These are phyloP conservation scores for Popillia japonica DNA, from an alignment of 1,140 invertebrate genomes.

Conservation along the genomic window DNA sequence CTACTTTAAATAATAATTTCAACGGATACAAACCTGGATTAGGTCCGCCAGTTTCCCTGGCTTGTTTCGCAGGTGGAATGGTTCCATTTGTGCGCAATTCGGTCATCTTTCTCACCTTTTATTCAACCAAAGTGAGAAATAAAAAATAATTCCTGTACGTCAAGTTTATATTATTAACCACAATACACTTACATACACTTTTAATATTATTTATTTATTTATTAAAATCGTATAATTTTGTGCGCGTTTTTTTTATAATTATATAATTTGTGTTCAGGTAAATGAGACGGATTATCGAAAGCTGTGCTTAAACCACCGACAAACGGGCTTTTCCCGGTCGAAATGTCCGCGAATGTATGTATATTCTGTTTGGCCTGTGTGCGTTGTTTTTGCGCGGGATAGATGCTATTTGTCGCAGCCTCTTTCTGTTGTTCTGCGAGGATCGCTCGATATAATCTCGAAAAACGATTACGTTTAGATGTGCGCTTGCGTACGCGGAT, in stretches of 20 bases:
- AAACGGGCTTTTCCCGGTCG: not conserved
- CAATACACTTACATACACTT: no score
- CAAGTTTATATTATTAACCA: no score
- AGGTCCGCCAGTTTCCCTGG: not conserved
- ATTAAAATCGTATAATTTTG: no score
- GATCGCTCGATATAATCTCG: conserved; percentile 13
- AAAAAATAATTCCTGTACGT: no score
- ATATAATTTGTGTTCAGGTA: no score
- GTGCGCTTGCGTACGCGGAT: not conserved
- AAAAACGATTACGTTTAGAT: not conserved
- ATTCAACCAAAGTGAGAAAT: not conserved
- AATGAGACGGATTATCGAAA: conserved; percentile 3
- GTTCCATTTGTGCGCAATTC: not conserved
- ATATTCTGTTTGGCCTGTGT: not conserved
- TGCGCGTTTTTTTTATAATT: no score
- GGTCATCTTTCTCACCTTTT: not conserved
- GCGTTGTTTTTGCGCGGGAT: not conserved
- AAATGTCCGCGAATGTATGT: not conserved
- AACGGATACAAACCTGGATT: not conserved
- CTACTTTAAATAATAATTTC: not conserved
- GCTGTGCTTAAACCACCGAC: not conserved
- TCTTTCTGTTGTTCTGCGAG: not conserved
- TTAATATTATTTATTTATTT: no score
- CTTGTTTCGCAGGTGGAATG: not conserved
- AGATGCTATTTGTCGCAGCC: not conserved